phyloP scores from a whole-genome alignment of 2,888 invertebrate species.

The Cataglyphis cursor region DNA sequence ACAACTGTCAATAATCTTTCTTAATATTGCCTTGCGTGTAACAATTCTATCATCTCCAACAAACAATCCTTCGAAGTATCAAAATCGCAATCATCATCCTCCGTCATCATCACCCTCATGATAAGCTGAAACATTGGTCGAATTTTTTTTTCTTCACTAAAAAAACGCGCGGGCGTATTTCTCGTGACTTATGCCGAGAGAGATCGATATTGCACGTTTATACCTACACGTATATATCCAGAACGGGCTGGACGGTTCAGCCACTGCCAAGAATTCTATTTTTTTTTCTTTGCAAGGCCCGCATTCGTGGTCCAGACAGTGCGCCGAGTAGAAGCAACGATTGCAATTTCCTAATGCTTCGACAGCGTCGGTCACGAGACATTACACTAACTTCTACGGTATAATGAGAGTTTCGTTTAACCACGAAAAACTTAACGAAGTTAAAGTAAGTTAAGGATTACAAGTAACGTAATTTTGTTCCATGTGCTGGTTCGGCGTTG shows the following conservation, averaged over 20 bases:
- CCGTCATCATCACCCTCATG: slow-evolving; percentile 62
- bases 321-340: slow-evolving; percentile 41
- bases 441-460: not conserved
- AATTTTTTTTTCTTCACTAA: slow-evolving; percentile 43
- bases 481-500: not conserved
- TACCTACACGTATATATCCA: slow-evolving; percentile 84
- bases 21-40: slow-evolving; percentile 48
- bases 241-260: slow-evolving; percentile 87
- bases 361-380: not conserved
- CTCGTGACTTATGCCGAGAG: slow-evolving; percentile 64
- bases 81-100: slow-evolving; percentile 8
- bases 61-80: not conserved
- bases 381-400: slow-evolving; percentile 10
- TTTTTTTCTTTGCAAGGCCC: slow-evolving; percentile 55
- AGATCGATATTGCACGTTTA: slow-evolving; percentile 71
- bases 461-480: slow-evolving; percentile 13
- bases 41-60: slow-evolving; percentile 7
- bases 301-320: slow-evolving; percentile 64
- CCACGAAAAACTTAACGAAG: slow-evolving; percentile 12
- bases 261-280: slow-evolving; percentile 73
- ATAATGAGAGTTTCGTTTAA: not conserved
- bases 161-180: slow-evolving; percentile 63
- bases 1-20: slow-evolving; percentile 15
- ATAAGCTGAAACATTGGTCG: slow-evolving; percentile 61
- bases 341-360: slow-evolving; percentile 41